These are phyloP conservation scores for Menidia beryllina DNA, from an alignment of 2,113 vertebrate genomes.

Conservation along the genomic window DNA sequence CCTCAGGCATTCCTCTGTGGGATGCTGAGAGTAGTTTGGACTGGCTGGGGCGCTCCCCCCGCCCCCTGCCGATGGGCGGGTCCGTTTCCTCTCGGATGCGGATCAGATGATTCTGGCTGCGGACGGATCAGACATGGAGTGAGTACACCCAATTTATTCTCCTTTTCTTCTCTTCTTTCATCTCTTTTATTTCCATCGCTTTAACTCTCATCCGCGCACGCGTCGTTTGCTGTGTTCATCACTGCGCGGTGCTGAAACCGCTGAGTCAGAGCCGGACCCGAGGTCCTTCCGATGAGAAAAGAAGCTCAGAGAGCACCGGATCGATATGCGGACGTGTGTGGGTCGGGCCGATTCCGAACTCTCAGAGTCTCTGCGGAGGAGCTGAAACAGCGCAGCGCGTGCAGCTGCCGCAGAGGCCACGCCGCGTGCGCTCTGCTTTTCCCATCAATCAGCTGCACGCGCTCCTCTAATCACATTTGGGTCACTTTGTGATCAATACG, in stretches of 20 bases:
- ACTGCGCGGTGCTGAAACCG: conserved; percentile 31
- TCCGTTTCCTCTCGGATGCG: conserved; percentile 19
- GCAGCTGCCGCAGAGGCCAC: neutral
- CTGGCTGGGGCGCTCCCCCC: too few species aligned
- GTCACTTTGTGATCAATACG: conserved; percentile 31
- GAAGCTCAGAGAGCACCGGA: neutral
- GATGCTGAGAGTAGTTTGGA: too few species aligned
- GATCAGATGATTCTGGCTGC: conserved; percentile 29
- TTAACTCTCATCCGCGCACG: neutral
- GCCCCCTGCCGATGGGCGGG: conserved; percentile 6
- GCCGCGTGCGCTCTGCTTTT: conserved; percentile 20
- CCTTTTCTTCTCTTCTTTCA: neutral
- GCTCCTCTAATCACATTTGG: conserved; percentile 35
- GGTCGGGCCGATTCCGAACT: neutral
- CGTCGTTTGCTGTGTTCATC: neutral
- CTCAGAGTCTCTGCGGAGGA: neutral
- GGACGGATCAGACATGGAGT: conserved; percentile 56
- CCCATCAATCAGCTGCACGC: neutral
- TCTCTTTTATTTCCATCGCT: neutral
- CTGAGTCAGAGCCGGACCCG: conserved; percentile 47
- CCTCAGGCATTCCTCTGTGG: too few species aligned
- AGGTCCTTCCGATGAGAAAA: conserved; percentile 1
- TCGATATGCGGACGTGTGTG: too few species aligned
- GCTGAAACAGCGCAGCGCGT: conserved; percentile 3
- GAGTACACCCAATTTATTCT: conserved; percentile 22